Base-by-base conservation (phyloP, 2,888 invertebrate genomes). In the Hypomecis atomaria region DNA sequence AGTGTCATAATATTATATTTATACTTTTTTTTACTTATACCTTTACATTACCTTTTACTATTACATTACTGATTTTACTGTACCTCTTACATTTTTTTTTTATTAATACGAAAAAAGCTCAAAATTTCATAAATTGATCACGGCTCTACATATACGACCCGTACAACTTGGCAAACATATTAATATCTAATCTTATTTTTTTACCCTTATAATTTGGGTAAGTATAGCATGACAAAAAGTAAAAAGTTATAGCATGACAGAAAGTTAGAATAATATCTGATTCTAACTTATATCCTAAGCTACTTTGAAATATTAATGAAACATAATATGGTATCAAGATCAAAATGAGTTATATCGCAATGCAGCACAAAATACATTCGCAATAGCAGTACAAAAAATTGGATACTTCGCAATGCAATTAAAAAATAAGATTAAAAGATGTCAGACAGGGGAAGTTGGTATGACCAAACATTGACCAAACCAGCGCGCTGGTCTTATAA, bases 371-470 rank as follows among this genome's bases (percentile, higher is more conserved):
- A 9, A 37, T 45, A 55, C 44, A 45, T 44, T 55, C 55, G 55
- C 55, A 44, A 38, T 8, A 36, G 54, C 43, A 43, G n/a, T 13
- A 37, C 13, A 42, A 33, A 40, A 10, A 23, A 42, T 3, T 52
- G 23, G 13, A 43, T 11, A 54, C 11, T 43, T 54, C 54, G 54
- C 54, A 44, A 44, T 54, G 54, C 43, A 8, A 43, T n/a, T 40
- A 54, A 34, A 13, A 38, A 40, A 38, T 10, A 8, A 10, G 23
- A 40, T n/a, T n/a, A n/a, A 43, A 5, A 38, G 6, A 4, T 47
- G 9, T 2, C 33, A 36, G 50, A 52, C 10, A 9, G 7, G 6
- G 10, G 10, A 7, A 52, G 33, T 23, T 40, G 37, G 0, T 48
- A 11, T 37, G 5, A 6, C 8, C 4, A 9, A 8, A 40, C 40